Base-by-base conservation (phyloP, 2,797 vertebrate species). In the Ficedula albicollis region DNA sequence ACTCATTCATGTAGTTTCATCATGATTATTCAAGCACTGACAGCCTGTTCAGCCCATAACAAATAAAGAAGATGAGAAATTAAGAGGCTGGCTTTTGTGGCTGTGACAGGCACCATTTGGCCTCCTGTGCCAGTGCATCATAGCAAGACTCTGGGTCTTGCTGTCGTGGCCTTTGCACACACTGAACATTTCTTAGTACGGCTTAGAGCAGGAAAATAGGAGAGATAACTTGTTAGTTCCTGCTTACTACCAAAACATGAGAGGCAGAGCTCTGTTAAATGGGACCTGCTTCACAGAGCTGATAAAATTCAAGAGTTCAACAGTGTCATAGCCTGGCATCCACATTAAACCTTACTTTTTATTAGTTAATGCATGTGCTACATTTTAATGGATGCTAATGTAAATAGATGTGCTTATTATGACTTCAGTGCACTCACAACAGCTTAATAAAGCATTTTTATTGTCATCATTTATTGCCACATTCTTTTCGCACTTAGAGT, bases 371-470 rank as follows among this genome's bases (percentile, higher is more conserved):
- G 90, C 6, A 29, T 87, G 69, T 44, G 60, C 81, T 93, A 70
- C 15, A 3, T 87, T 94, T 95, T 96, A 96, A 97, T 96, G 92
- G 94, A 92, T 54, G 87, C 82, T 95, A 96, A 96, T 89, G 83
- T 97, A 96, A 96, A 96, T 84, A 97, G 85, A 97, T 88, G 79
- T 87, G 83, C 95, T 84, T 95, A 95, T 92, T 97, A 95, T 94
- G 84, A 96, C 84, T 95, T 86, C 2, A 90, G 90, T 88, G 95
- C 91, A 93, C 74, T 95, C 90, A 89, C 51, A 96, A 95, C 73
- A 93, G 83, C 59, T 92, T 86, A 90, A 96, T 96, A 96, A 94
- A 95, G 67, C 66, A 77, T 85, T 95, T 97, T 97, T 94, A 97
- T 96, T 95, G 93, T 93, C 96, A 96, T 96, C 62, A 78, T 93